These are phyloP conservation scores for Spinus olivaceus DNA, from an alignment of 2,797 vertebrate genomes.

Conservation along the genomic window DNA sequence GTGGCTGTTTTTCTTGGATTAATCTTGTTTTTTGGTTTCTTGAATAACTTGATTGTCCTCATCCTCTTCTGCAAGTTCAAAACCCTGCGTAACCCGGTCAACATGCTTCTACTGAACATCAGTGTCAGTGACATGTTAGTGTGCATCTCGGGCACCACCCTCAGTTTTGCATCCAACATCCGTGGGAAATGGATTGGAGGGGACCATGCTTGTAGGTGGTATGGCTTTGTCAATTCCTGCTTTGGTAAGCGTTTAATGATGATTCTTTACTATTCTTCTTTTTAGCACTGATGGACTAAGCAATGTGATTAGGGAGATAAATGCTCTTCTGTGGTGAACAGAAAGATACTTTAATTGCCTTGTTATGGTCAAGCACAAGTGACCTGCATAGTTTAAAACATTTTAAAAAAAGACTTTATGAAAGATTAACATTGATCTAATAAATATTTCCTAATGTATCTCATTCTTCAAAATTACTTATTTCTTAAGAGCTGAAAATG, in stretches of 20 bases:
- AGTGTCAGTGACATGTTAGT: conserved; percentile 91
- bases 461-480: not conserved
- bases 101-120: conserved; percentile 91
- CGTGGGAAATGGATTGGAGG: conserved; percentile 85
- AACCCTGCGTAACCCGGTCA: conserved; percentile 86
- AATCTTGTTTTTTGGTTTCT: conserved; percentile 87
- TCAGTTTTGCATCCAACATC: conserved; percentile 87
- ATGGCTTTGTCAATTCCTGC: conserved; percentile 92
- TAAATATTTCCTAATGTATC: not conserved
- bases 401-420: not conserved
- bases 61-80: conserved; percentile 90
- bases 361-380: not conserved
- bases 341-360: not conserved
- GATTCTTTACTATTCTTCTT: not conserved
- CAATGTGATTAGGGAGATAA: not conserved
- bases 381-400: not conserved
- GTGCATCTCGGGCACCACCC: conserved; percentile 86
- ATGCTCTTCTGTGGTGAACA: not conserved
- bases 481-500: not conserved
- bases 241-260: conserved; percentile 77
- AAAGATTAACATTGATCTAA: not conserved
- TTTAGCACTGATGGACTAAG: not conserved
- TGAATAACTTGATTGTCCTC: conserved; percentile 88
- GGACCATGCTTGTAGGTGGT: conserved; percentile 84
- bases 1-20: conserved; percentile 86